These are phyloP conservation scores for Drosophila navojoa DNA, from an alignment of 1,140 invertebrate species.

Conservation along the genomic window DNA sequence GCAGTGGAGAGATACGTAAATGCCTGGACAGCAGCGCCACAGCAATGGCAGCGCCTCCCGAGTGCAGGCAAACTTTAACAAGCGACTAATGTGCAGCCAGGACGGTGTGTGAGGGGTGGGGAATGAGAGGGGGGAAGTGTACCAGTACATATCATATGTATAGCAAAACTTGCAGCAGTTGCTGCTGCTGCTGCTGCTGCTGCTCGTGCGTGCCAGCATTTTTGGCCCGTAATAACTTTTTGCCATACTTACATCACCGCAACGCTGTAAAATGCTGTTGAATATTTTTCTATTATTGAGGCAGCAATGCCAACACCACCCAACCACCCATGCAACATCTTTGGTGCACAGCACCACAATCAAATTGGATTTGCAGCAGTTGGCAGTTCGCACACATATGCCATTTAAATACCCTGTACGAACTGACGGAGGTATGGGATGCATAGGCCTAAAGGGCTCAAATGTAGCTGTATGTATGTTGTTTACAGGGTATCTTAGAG, in stretches of 20 bases:
- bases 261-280: conserved; percentile 72
- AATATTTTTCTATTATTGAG: conserved; percentile 76
- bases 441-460: neutral
- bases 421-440: neutral
- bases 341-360: conserved; percentile 6
- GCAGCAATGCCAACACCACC: conserved; percentile 5
- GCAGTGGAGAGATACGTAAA: conserved; percentile 43
- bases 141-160: conserved; percentile 33
- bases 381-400: conserved; percentile 22
- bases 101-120: neutral
- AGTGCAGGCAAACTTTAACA: conserved; percentile 51
- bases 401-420: neutral
- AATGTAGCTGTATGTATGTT: too few relatives aligned
- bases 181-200: conserved; percentile 14
- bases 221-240: conserved; percentile 43
- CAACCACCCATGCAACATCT: neutral
- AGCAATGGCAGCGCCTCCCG: conserved; percentile 28
- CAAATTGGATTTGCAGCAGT: conserved; percentile 2
- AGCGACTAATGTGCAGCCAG: conserved; percentile 38
- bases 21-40: conserved; percentile 28
- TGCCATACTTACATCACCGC: conserved; percentile 69
- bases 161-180: conserved; percentile 21
- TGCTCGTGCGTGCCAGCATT: conserved; percentile 54
- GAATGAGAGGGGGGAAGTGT: conserved; percentile 13
- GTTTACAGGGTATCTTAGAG: too few relatives aligned